A percentile compares a stretch with the other conserved stretches of the same genome.
Conservation (phyloP, 1,140 invertebrate genomes). For the Drosophila serrata region DNA sequence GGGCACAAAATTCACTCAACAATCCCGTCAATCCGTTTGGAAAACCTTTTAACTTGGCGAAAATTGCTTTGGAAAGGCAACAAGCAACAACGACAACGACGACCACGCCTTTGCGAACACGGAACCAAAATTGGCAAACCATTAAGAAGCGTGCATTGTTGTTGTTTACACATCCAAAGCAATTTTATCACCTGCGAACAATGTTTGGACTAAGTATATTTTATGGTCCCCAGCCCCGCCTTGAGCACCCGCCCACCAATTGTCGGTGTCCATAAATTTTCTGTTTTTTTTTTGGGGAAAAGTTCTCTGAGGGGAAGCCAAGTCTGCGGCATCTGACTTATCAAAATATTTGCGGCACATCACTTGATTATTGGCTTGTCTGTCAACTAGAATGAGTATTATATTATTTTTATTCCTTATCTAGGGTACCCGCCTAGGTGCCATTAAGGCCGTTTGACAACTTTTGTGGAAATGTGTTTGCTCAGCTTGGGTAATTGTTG, state of each 20-base stretch:
- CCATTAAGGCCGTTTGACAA: slow-evolving; percentile 71
- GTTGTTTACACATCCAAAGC: slow-evolving; percentile 51
- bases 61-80: slow-evolving; percentile 35
- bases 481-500: slow-evolving; percentile 58
- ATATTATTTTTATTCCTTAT: slow-evolving; percentile 63
- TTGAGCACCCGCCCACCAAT: slow-evolving; percentile 18
- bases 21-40: slow-evolving; percentile 27
- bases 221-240: slow-evolving; percentile 48
- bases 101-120: slow-evolving; percentile 40
- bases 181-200: slow-evolving; percentile 52
- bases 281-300: too few relatives aligned
- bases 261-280: slow-evolving; percentile 67
- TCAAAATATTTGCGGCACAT: slow-evolving; percentile 62
- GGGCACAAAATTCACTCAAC: slow-evolving; percentile 7
- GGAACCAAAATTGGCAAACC: slow-evolving; percentile 52
- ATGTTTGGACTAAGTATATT: slow-evolving; percentile 46
- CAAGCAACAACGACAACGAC: background rate
- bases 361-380: slow-evolving; percentile 56
- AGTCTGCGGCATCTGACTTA: slow-evolving; percentile 43
- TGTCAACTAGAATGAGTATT: slow-evolving; percentile 55
- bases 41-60: slow-evolving; percentile 24
- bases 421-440: slow-evolving; percentile 47
- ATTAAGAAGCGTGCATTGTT: slow-evolving; percentile 54
- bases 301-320: slow-evolving; percentile 13
- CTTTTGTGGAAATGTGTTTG: slow-evolving; percentile 67